phyloP scores from a whole-genome alignment of 2,888 invertebrate species.

The Heterodera filipjevi region DNA sequence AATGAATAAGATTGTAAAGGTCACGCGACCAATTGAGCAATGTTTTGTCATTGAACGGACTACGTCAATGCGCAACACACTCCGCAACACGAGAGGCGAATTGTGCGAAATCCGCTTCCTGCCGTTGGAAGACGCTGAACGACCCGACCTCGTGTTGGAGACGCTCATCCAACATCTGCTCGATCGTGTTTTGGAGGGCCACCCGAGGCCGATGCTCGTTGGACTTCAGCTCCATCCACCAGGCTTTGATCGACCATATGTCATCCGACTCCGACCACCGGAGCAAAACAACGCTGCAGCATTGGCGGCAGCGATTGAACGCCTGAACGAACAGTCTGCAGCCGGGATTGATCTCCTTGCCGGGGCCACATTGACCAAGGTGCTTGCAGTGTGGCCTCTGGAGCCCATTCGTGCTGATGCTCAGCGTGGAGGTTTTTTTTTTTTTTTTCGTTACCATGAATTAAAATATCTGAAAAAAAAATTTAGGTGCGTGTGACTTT shows the following conservation, averaged over 20 bases:
- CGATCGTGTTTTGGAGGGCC: neutral
- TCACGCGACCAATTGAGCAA: neutral
- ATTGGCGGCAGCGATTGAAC: conserved; percentile 15
- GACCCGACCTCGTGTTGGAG: neutral
- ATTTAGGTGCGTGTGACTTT: neutral
- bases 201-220: neutral
- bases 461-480: no score
- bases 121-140: neutral
- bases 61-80: neutral
- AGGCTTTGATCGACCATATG: neutral
- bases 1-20: no score
- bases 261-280: neutral
- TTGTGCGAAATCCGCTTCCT: conserved; percentile 4
- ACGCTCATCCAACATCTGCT: neutral
- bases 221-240: conserved; percentile 8
- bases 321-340: conserved; percentile 10
- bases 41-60: neutral
- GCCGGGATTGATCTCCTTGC: conserved; percentile 9
- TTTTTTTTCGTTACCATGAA: no score
- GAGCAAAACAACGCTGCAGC: conserved; percentile 20
- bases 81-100: conserved; percentile 4
- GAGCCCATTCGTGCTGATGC: neutral
- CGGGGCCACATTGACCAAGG: conserved; percentile 2
- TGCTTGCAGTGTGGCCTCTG: conserved; percentile 24
- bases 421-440: neutral